Conservation (phyloP, 2,797 vertebrate genomes). For the Coranthus polyacanthus region DNA sequence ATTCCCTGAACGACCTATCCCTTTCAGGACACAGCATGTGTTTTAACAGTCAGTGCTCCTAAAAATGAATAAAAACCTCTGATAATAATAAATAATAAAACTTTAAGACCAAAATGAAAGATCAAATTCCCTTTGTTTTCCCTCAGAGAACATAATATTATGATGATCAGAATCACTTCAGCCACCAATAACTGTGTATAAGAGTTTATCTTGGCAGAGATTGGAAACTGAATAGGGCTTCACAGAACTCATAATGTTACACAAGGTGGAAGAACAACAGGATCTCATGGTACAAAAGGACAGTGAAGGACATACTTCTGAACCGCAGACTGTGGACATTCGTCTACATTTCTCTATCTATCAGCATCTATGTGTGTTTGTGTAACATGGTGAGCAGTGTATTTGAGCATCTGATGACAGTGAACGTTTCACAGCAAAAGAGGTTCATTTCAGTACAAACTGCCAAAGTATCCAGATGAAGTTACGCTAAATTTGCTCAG, state of each 20-base stretch:
- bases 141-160: conserved; percentile 56
- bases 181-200: conserved; percentile 54
- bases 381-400: conserved; percentile 5
- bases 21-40: conserved; percentile 42
- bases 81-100: conserved; percentile 50
- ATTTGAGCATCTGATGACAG: conserved; percentile 36
- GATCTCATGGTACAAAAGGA: conserved; percentile 29
- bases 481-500: no score
- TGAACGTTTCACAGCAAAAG: no score
- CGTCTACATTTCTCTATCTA: no score
- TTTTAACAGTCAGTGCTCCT: conserved; percentile 52
- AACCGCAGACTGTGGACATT: no score
- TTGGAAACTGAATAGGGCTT: conserved; percentile 54
- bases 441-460: no score
- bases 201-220: conserved; percentile 62
- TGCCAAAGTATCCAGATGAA: no score
- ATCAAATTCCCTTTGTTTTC: conserved; percentile 53
- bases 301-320: conserved; percentile 29
- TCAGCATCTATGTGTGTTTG: conserved; percentile 23
- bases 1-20: conserved; percentile 39
- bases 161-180: conserved; percentile 50
- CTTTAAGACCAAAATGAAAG: conserved; percentile 46
- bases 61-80: conserved; percentile 41
- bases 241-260: conserved; percentile 47
- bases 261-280: conserved; percentile 45